Evolutionary conservation across 2,888 invertebrate species (phyloP).

Genomic region (Halocaridina rubra): DNA sequence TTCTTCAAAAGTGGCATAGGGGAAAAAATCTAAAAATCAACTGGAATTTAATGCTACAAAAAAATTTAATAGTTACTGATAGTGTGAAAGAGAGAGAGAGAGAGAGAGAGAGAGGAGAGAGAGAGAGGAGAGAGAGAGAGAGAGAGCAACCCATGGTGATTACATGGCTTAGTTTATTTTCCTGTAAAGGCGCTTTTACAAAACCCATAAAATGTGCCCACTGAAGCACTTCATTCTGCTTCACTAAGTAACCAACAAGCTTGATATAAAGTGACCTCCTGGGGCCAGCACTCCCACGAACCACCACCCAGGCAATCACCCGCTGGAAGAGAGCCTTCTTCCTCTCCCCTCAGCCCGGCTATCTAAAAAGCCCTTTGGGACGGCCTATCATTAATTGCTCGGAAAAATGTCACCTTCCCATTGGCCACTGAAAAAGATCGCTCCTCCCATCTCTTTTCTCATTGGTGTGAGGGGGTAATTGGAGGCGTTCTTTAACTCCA

Average conservation of each 20-base stretch:
- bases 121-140: not conserved
- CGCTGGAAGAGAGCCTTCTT: not conserved
- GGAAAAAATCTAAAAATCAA: too few relatives aligned
- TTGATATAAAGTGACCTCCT: not conserved
- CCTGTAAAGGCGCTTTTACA: not conserved
- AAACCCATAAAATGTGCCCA: constrained; percentile 11
- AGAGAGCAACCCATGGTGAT: not conserved
- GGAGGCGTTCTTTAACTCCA: too few relatives aligned
- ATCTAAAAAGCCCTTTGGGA: too few relatives aligned
- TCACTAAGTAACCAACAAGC: not conserved
- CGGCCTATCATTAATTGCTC: constrained; percentile 17
- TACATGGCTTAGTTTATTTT: constrained; percentile 17
- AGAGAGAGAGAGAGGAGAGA: not conserved
- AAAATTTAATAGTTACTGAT: too few relatives aligned
- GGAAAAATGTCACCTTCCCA: constrained; percentile 6
- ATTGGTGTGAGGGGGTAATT: constrained; percentile 24
- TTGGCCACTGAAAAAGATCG: not conserved
- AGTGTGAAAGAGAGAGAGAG: not conserved
- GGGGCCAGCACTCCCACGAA: not conserved
- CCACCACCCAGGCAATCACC: not conserved
- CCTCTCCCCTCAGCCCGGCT: not conserved
- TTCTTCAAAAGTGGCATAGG: too few relatives aligned
- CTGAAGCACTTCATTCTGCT: constrained; percentile 1
- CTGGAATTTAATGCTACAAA: too few relatives aligned
- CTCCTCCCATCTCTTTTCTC: constrained; percentile 17